These are phyloP conservation scores for Dermochelys coriacea DNA, from an alignment of 2,797 vertebrate genomes.

Conservation along the genomic window DNA sequence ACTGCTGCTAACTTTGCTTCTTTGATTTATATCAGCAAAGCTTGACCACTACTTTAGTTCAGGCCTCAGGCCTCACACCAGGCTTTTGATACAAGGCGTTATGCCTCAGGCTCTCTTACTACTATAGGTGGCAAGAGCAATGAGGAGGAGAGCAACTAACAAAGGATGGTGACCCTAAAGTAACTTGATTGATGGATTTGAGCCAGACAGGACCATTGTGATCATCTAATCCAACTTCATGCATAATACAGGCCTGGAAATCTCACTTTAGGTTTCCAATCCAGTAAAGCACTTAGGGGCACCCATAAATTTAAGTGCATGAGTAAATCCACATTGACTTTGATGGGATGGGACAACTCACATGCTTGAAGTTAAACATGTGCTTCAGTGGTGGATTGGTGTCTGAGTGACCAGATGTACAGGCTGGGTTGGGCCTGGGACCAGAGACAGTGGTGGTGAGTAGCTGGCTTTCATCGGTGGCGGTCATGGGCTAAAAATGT, in stretches of 20 bases:
- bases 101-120: too few species aligned
- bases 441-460: too few species aligned
- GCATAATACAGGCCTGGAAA: background rate
- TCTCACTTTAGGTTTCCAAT: background rate
- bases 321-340: background rate
- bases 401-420: background rate
- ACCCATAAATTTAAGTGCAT: background rate
- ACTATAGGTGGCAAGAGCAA: background rate
- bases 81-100: too few species aligned
- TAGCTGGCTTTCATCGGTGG: background rate
- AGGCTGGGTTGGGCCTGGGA: background rate
- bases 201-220: background rate
- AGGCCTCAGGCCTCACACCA: too few species aligned
- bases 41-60: too few species aligned
- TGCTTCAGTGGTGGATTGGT: background rate
- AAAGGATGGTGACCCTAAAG: background rate
- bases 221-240: background rate
- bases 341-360: background rate
- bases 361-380: background rate
- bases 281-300: background rate
- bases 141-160: background rate
- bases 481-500: background rate
- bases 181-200: background rate
- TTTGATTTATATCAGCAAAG: too few species aligned
- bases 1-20: too few species aligned